Evolutionary conservation across 2,797 vertebrate species (phyloP).

Genomic region (Gadopsis bispinosus): DNA sequence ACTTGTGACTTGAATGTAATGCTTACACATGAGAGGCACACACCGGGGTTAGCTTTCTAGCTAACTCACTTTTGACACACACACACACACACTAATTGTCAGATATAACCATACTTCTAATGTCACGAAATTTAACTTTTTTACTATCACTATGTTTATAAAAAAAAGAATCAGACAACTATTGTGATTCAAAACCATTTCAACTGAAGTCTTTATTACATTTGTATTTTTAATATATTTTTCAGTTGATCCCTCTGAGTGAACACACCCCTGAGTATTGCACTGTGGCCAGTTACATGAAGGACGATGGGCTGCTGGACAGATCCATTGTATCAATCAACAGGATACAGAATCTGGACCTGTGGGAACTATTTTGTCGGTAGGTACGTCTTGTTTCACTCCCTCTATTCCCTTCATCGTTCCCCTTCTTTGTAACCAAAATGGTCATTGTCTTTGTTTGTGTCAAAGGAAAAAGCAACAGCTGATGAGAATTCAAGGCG

Average conservation of each 20-base stretch:
- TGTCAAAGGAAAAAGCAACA: slow-evolving; percentile 89
- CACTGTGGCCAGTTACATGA: slow-evolving; percentile 83
- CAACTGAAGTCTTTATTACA: neutral
- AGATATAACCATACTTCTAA: too few species aligned
- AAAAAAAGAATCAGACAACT: neutral
- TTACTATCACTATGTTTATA: too few species aligned
- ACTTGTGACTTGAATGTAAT: too few species aligned
- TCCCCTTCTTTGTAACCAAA: neutral
- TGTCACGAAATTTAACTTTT: neutral
- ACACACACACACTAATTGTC: too few species aligned
- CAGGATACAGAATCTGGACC: slow-evolving; percentile 91
- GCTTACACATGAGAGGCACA: too few species aligned
- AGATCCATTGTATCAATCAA: slow-evolving; percentile 82
- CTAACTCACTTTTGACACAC: too few species aligned
- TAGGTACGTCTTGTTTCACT: slow-evolving; percentile 55
- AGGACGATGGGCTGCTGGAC: slow-evolving; percentile 79
- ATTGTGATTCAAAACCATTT: neutral
- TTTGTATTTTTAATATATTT: slow-evolving; percentile 7
- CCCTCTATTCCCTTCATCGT: fast-evolving
- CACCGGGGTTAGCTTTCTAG: too few species aligned
- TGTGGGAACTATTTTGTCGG: slow-evolving; percentile 92
- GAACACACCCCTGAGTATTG: slow-evolving; percentile 84
- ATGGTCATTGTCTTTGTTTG: neutral
- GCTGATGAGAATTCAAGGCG: slow-evolving; percentile 85
- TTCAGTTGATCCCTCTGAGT: slow-evolving; percentile 86